These are phyloP conservation scores for Ctenomys sociabilis DNA, from an alignment of 2,113 vertebrate species.

Conservation along the genomic window DNA sequence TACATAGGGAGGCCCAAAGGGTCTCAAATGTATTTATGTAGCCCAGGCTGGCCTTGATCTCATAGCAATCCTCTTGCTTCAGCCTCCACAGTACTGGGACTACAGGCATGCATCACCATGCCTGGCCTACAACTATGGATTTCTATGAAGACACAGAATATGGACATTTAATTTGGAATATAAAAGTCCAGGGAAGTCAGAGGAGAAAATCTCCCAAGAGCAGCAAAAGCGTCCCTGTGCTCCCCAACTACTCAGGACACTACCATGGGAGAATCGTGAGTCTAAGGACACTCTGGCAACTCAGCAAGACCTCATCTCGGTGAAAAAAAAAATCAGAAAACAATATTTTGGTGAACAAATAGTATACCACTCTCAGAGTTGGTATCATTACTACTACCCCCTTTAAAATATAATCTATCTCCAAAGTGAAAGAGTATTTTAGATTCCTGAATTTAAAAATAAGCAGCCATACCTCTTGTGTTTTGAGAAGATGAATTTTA, in stretches of 20 bases:
- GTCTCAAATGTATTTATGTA: too few relatives aligned
- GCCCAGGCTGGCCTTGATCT: too few relatives aligned
- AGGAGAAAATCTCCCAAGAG: too few relatives aligned
- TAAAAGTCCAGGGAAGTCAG: background rate
- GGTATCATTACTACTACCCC: background rate
- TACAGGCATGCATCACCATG: too few relatives aligned
- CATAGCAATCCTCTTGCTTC: too few relatives aligned
- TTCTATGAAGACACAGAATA: background rate
- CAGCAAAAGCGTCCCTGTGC: background rate
- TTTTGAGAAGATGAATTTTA: background rate
- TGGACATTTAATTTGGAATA: background rate
- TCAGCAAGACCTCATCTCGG: background rate
- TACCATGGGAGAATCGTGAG: background rate
- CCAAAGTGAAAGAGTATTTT: background rate
- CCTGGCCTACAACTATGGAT: background rate
- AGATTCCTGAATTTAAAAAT: background rate
- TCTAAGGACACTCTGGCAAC: background rate
- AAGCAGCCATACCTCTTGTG: background rate
- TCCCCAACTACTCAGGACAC: background rate
- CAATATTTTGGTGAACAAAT: background rate
- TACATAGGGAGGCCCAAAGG: too few relatives aligned
- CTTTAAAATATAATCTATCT: background rate
- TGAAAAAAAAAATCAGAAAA: background rate
- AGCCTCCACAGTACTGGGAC: too few relatives aligned
- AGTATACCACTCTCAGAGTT: background rate